phyloP scores from a whole-genome alignment of 2,113 vertebrate species.

The Peromyscus californicus region DNA sequence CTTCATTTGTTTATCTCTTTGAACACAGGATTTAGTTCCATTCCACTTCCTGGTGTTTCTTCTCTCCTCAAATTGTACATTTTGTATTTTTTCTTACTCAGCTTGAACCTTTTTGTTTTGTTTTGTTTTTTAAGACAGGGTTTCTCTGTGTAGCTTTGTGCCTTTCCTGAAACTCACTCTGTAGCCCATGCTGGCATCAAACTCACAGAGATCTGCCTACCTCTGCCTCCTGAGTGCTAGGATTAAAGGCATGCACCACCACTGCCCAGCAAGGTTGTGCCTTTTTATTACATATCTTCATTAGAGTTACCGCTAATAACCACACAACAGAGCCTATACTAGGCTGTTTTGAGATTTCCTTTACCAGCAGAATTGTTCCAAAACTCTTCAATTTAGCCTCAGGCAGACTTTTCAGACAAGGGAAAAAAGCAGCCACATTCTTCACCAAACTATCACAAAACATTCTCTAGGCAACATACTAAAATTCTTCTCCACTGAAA shows the following conservation, averaged over 20 bases:
- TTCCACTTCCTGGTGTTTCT: not conserved
- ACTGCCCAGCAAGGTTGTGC: not conserved
- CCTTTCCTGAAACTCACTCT: too few species aligned
- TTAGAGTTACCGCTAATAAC: not conserved
- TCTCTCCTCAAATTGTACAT: not conserved
- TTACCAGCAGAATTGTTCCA: not conserved
- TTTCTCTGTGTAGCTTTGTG: too few species aligned
- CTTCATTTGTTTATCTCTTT: not conserved
- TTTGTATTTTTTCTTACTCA: not conserved
- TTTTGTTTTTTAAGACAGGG: too few species aligned
- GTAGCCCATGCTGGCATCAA: too few species aligned
- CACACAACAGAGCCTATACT: not conserved
- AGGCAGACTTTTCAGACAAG: not conserved
- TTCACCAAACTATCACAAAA: not conserved
- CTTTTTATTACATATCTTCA: not conserved
- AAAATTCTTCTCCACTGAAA: not conserved
- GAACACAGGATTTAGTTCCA: not conserved
- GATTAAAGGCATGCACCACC: too few species aligned
- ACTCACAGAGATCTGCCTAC: too few species aligned
- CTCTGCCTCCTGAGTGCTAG: too few species aligned
- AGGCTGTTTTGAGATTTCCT: not conserved
- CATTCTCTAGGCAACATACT: not conserved
- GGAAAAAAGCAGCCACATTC: not conserved
- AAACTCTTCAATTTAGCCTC: not conserved
- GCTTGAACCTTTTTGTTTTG: too few species aligned